Evolutionary conservation across 2,113 vertebrate species (phyloP).

Genomic region (Thryonomys swinderianus): DNA sequence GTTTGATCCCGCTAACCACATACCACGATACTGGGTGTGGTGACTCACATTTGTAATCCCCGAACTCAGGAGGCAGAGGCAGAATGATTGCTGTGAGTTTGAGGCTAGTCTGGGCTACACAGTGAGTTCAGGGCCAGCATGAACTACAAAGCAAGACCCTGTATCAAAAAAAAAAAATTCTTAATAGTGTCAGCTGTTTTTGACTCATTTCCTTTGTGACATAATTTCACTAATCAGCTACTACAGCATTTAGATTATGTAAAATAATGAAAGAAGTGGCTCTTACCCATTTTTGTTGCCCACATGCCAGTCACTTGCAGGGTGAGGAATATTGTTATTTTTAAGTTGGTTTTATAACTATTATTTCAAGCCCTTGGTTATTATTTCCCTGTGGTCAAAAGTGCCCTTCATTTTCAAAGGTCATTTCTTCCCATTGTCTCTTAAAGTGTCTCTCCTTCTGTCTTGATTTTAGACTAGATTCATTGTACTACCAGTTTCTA

Average conservation of each 20-base stretch:
- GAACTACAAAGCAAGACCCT: too few species aligned
- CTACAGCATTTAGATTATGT: not conserved
- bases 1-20: too few species aligned
- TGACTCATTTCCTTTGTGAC: slow-evolving; percentile 47
- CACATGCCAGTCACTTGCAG: slow-evolving; percentile 22
- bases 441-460: slow-evolving; percentile 63
- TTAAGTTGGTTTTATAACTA: slow-evolving; percentile 43
- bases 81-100: too few species aligned
- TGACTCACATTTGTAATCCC: too few species aligned
- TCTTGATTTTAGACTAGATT: slow-evolving; percentile 83
- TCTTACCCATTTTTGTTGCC: slow-evolving; percentile 40
- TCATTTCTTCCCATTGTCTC: slow-evolving; percentile 73
- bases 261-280: not conserved
- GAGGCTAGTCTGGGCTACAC: too few species aligned
- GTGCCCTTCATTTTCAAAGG: slow-evolving; percentile 67
- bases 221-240: slow-evolving; percentile 51
- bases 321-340: not conserved
- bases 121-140: too few species aligned
- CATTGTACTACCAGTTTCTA: slow-evolving; percentile 84
- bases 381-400: slow-evolving; percentile 58
- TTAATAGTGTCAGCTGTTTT: too few species aligned
- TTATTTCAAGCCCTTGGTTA: slow-evolving; percentile 1
- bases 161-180: too few species aligned
- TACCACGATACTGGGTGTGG: too few species aligned
- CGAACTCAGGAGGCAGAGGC: too few species aligned